Conservation (phyloP, 2,888 invertebrate species). For the Choreutis nemorana region DNA sequence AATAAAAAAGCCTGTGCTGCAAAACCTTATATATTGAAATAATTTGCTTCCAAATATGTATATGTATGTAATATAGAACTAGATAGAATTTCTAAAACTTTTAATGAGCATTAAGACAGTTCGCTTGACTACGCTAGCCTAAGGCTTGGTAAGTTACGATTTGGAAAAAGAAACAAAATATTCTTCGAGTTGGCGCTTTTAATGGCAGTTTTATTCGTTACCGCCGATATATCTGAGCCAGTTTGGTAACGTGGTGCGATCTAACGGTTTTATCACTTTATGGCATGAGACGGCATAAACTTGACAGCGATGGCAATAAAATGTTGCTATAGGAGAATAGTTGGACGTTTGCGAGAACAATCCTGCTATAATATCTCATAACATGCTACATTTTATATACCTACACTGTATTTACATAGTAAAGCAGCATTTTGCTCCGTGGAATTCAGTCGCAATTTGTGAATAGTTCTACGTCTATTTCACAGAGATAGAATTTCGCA, state of each 20-base stretch:
- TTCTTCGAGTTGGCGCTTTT: conserved; percentile 48
- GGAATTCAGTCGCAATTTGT: no score
- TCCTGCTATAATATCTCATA: background rate
- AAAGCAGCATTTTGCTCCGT: no score
- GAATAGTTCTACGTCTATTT: no score
- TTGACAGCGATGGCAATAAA: conserved; percentile 47
- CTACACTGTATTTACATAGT: no score
- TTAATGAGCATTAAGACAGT: no score
- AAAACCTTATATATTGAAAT: no score
- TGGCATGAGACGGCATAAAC: conserved; percentile 59
- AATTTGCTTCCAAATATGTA: no score
- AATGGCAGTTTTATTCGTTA: conserved; percentile 58
- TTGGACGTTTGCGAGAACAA: conserved; percentile 17
- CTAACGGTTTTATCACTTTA: conserved; percentile 66
- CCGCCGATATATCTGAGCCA: conserved; percentile 49
- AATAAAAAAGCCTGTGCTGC: no score
- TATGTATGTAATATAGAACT: no score
- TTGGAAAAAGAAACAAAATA: conserved; percentile 48
- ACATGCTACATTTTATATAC: background rate
- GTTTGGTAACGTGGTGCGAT: conserved; percentile 43
- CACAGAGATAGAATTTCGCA: no score
- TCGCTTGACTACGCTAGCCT: no score
- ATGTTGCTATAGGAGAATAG: conserved; percentile 37
- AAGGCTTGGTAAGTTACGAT: conserved; percentile 7
- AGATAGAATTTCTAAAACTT: no score